Conservation (phyloP, 1,140 invertebrate genomes). For the Battus philenor region DNA sequence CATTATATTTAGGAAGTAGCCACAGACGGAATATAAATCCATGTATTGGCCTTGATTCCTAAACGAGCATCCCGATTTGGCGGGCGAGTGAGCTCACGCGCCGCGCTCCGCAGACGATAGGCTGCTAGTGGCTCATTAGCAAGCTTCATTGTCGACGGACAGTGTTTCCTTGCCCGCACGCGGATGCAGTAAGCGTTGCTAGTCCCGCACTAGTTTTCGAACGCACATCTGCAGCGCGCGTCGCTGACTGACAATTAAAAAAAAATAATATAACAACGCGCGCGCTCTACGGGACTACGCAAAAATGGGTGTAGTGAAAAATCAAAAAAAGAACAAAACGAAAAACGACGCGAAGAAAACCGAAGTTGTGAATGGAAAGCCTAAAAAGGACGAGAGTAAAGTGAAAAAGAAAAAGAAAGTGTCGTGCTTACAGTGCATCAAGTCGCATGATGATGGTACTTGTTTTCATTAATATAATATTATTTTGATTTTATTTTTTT, state of each 20-base stretch:
- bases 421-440: conserved; percentile 72
- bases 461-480: too few relatives aligned
- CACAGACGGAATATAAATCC: conserved; percentile 63
- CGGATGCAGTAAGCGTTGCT: conserved; percentile 65
- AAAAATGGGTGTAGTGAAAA: conserved; percentile 70
- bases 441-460: conserved; percentile 62
- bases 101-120: conserved; percentile 32
- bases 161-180: conserved; percentile 50
- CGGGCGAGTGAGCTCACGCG: conserved; percentile 56
- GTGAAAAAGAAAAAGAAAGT: conserved; percentile 71
- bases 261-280: conserved; percentile 25
- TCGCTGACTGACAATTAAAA: conserved; percentile 33
- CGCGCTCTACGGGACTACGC: conserved; percentile 29
- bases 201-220: conserved; percentile 64
- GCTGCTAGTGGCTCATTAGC: conserved; percentile 35
- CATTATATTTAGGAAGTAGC: conserved; percentile 56
- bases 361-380: conserved; percentile 45
- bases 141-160: conserved; percentile 42
- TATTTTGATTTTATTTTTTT: neutral
- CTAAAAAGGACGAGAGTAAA: conserved; percentile 55
- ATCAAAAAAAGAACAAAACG: conserved; percentile 46
- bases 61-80: conserved; percentile 59
- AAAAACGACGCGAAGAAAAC: conserved; percentile 43
- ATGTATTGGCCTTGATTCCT: conserved; percentile 67
- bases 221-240: conserved; percentile 52